Percentiles rank a stretch among this genome's conserved stretches.
Evolutionary conservation across 2,888 invertebrate species (phyloP).

Genomic region (Iselma pallidipennis): DNA sequence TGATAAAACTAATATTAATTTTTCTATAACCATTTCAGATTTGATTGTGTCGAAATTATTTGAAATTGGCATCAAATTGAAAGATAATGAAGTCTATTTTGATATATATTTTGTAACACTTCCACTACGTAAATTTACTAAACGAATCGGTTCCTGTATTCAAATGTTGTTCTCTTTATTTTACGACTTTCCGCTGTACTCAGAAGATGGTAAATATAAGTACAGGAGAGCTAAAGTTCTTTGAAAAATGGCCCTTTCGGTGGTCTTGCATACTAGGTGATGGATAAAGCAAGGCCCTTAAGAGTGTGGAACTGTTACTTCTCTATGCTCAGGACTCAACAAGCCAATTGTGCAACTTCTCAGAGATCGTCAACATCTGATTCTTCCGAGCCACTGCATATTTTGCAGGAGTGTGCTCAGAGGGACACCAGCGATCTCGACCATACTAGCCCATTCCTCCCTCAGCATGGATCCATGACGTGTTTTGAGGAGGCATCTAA

Average conservation of each 20-base stretch:
- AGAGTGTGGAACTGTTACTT: background rate
- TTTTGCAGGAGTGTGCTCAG: too few species aligned
- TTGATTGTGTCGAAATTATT: conserved; percentile 43
- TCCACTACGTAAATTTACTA: conserved; percentile 43
- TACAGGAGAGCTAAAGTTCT: background rate
- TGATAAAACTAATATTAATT: conserved; percentile 11
- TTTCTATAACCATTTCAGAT: conserved; percentile 39
- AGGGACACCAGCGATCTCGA: too few species aligned
- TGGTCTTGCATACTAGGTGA: background rate
- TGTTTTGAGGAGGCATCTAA: background rate
- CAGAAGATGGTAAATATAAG: background rate
- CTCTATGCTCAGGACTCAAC: too few species aligned
- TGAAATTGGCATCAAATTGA: conserved; percentile 36
- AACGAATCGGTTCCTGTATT: conserved; percentile 36
- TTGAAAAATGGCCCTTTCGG: background rate
- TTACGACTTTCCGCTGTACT: conserved; percentile 28
- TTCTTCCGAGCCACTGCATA: too few species aligned
- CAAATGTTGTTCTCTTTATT: conserved; percentile 40
- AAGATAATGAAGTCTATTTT: conserved; percentile 37
- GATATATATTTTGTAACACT: conserved; percentile 40
- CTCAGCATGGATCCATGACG: too few species aligned
- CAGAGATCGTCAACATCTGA: background rate
- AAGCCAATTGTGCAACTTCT: background rate
- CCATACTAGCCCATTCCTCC: too few species aligned
- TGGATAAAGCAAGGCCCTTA: background rate